phyloP scores from a whole-genome alignment of 30 jellyfish, hydroid and myxozoan species.

The Cassiopea xamachana region DNA sequence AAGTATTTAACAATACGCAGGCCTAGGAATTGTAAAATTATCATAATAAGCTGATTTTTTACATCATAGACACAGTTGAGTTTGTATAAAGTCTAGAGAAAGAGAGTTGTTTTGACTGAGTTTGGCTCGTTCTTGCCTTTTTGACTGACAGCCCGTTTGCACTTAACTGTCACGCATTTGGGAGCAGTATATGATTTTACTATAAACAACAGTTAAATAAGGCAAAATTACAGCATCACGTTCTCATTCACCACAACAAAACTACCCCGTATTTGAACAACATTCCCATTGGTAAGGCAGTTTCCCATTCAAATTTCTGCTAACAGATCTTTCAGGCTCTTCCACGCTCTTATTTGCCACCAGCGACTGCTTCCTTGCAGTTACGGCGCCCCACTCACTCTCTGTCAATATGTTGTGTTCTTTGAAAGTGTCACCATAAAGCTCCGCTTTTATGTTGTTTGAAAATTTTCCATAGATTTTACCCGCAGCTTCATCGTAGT shows the following conservation, averaged over 20 bases:
- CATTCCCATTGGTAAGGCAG: constrained; percentile 10
- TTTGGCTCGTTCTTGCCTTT: no score
- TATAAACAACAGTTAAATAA: background rate
- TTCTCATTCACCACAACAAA: background rate
- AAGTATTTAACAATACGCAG: no score
- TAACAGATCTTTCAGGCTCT: background rate
- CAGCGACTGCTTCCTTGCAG: background rate
- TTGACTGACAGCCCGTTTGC: no score
- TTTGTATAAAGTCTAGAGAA: no score
- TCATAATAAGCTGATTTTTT: no score
- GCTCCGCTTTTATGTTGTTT: background rate
- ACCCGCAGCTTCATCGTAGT: background rate
- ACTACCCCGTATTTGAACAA: background rate
- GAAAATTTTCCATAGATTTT: constrained; percentile 14
- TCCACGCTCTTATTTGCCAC: background rate
- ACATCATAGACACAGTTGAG: no score
- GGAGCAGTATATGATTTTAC: no score
- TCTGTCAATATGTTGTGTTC: constrained; percentile 18
- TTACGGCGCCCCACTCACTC: constrained; percentile 14
- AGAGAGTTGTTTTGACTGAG: no score
- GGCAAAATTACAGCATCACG: background rate
- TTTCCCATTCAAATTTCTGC: background rate
- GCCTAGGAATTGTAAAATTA: no score
- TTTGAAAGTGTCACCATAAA: constrained; percentile 33
- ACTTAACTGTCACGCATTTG: no score